Evolutionary conservation across 2,797 vertebrate species (phyloP).

Genomic region (Furcifer pardalis): DNA sequence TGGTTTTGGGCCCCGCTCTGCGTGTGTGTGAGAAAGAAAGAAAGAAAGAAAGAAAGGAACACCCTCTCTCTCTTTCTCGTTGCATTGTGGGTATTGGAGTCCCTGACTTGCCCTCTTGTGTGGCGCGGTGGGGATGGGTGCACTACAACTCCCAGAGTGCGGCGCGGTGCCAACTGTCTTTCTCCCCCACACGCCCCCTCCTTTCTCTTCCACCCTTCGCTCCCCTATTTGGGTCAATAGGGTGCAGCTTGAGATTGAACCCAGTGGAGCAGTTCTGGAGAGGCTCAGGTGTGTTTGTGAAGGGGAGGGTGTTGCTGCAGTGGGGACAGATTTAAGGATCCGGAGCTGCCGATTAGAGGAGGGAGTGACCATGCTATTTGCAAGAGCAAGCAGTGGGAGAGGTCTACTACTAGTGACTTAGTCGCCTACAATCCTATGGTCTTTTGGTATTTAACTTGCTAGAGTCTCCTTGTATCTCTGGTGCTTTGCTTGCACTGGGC

Average conservation of each 20-base stretch:
- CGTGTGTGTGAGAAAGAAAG: too few species aligned
- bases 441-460: neutral
- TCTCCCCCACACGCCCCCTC: neutral
- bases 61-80: neutral
- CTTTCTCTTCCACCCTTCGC: neutral
- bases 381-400: neutral
- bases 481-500: neutral
- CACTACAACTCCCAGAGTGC: constrained; percentile 53
- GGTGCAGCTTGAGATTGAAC: constrained; percentile 16
- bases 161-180: neutral
- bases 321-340: neutral
- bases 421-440: neutral
- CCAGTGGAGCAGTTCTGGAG: neutral
- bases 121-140: fast-evolving
- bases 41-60: neutral
- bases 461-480: neutral
- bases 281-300: too few species aligned
- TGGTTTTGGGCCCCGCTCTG: constrained; percentile 8
- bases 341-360: neutral
- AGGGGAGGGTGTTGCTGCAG: neutral
- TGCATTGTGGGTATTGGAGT: constrained; percentile 60
- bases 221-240: neutral
- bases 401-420: neutral
- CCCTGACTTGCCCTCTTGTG: fast-evolving
- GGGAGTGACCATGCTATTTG: neutral